phyloP scores from a whole-genome alignment of 2,888 invertebrate species.

The Diarsia mendica region DNA sequence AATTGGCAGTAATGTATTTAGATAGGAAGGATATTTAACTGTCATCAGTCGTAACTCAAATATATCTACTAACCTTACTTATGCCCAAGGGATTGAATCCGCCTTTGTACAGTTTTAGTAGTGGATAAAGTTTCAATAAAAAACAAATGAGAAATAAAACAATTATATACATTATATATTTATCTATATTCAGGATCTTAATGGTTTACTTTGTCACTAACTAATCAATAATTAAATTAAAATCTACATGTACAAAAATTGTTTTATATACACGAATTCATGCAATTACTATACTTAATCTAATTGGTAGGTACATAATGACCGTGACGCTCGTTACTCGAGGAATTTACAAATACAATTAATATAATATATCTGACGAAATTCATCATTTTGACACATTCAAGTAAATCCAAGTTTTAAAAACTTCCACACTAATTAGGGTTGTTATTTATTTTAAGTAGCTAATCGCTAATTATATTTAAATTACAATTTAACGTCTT shows the following conservation, averaged over 20 bases:
- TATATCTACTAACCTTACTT: too few species aligned
- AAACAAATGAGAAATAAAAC: constrained; percentile 56
- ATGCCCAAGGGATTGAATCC: too few species aligned
- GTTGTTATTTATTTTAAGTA: constrained; percentile 71
- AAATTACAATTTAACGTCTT: constrained; percentile 72
- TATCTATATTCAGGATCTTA: constrained; percentile 88
- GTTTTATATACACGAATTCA: constrained; percentile 88
- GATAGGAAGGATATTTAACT: too few species aligned
- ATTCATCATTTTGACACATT: constrained; percentile 76
- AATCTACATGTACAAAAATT: constrained; percentile 89
- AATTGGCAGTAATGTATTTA: background rate
- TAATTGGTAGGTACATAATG: constrained; percentile 84
- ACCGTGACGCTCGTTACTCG: constrained; percentile 75
- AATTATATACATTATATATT: constrained; percentile 76
- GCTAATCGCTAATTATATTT: constrained; percentile 74
- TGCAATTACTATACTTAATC: constrained; percentile 82
- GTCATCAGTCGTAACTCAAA: constrained; percentile 1
- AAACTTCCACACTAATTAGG: constrained; percentile 69
- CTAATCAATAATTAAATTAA: constrained; percentile 87
- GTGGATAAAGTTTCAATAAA: too few species aligned
- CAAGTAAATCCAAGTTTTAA: constrained; percentile 74
- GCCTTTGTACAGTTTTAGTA: too few species aligned
- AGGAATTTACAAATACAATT: constrained; percentile 83
- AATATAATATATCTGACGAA: constrained; percentile 71
- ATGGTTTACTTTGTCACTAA: constrained; percentile 87